A percentile compares a stretch with the other conserved stretches of the same genome.
These are phyloP conservation scores for Caenorhabditis afra DNA, from an alignment of 2,888 invertebrate genomes.

Conservation along the genomic window DNA sequence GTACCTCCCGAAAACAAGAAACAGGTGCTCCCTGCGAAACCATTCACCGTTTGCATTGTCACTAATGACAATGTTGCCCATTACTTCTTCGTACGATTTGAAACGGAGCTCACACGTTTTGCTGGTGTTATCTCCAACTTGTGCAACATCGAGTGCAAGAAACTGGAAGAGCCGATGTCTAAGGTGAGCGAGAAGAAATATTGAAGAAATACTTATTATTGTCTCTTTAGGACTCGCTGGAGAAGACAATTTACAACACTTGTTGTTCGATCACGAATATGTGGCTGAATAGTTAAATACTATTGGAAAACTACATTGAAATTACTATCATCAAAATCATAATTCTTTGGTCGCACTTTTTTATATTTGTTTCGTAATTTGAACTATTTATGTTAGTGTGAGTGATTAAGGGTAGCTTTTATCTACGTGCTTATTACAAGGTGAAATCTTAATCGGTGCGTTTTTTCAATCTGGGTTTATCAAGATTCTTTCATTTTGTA, in stretches of 20 bases:
- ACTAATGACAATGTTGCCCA: slow-evolving; percentile 14
- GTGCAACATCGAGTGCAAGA: background rate
- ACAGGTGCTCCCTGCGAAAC: slow-evolving; percentile 9
- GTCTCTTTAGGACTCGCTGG: slow-evolving; percentile 23
- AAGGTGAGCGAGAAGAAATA: too few relatives aligned
- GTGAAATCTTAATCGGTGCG: too few relatives aligned
- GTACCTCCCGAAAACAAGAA: slow-evolving; percentile 16
- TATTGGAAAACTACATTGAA: too few relatives aligned
- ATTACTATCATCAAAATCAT: too few relatives aligned
- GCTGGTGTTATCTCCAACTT: background rate
- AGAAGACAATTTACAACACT: slow-evolving; percentile 28
- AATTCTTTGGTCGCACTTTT: too few relatives aligned
- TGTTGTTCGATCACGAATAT: slow-evolving; percentile 24
- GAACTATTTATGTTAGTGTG: too few relatives aligned
- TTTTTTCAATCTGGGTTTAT: too few relatives aligned
- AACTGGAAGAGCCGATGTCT: background rate
- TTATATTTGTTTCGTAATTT: too few relatives aligned
- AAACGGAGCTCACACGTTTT: slow-evolving; percentile 27
- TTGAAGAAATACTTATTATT: too few relatives aligned
- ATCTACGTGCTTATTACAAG: too few relatives aligned
- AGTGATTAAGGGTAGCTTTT: too few relatives aligned
- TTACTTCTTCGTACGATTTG: slow-evolving; percentile 47
- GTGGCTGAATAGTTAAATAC: slow-evolving; percentile 11
- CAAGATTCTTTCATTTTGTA: too few relatives aligned
- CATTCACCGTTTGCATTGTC: slow-evolving; percentile 23